Evolutionary conservation across 2,113 vertebrate genomes (phyloP).

Genomic region (Halichoeres trimaculatus): DNA sequence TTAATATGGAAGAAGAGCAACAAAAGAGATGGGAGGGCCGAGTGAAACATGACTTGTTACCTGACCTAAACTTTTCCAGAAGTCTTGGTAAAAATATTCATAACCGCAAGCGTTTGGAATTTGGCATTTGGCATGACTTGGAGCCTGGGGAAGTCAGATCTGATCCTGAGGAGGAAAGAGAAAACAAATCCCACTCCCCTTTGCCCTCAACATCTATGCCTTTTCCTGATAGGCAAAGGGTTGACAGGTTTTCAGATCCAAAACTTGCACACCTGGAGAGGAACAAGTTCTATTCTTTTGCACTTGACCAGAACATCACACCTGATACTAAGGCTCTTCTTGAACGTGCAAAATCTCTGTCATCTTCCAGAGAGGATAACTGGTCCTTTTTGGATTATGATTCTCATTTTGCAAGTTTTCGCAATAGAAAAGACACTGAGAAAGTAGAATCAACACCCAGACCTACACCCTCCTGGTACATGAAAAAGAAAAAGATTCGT

Average conservation of each 20-base stretch:
- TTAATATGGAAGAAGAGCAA: conserved; percentile 89
- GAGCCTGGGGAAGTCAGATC: conserved; percentile 97
- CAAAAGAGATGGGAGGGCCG: conserved; percentile 89
- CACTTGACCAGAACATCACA: conserved; percentile 96
- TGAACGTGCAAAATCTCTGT: conserved; percentile 97
- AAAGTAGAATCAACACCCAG: conserved; percentile 94
- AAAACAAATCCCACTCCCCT: conserved; percentile 90
- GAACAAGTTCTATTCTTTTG: conserved; percentile 96
- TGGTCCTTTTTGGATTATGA: conserved; percentile 98
- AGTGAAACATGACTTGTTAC: conserved; percentile 88
- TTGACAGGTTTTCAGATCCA: conserved; percentile 92
- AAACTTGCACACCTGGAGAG: conserved; percentile 91
- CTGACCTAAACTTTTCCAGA: conserved; percentile 89
- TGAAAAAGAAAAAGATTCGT: conserved; percentile 98
- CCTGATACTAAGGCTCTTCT: conserved; percentile 98
- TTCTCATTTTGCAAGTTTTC: conserved; percentile 92
- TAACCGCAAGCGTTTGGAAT: conserved; percentile 87
- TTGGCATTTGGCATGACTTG: conserved; percentile 89
- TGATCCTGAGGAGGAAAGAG: conserved; percentile 93
- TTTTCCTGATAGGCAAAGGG: conserved; percentile 91
- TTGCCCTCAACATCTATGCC: conserved; percentile 88
- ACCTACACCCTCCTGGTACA: conserved; percentile 96
- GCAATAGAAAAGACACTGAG: conserved; percentile 95
- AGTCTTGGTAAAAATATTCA: conserved; percentile 89
- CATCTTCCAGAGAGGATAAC: conserved; percentile 96